Conservation (phyloP, 2,113 vertebrate species). For the Scalopus aquaticus region DNA sequence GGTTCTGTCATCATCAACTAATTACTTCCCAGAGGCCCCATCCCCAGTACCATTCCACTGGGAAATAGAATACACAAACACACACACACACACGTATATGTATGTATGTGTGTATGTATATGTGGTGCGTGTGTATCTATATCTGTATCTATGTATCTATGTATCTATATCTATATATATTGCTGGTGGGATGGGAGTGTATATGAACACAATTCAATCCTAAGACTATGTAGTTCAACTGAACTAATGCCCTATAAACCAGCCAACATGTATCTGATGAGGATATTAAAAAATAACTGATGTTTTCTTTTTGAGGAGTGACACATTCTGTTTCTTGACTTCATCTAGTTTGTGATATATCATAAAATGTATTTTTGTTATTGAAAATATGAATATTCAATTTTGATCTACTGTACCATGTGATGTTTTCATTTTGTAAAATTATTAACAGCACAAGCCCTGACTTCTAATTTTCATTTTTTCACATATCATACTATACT, state of each 20-base stretch:
- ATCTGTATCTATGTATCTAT: no score
- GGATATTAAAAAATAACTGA: neutral
- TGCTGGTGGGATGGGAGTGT: no score
- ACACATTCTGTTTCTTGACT: neutral
- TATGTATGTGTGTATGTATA: no score
- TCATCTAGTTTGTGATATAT: neutral
- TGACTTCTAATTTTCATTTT: slow-evolving; percentile 67
- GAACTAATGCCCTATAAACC: neutral
- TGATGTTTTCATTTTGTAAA: slow-evolving; percentile 59
- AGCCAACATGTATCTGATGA: neutral
- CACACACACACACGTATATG: no score
- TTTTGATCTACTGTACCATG: slow-evolving; percentile 38
- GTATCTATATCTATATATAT: no score
- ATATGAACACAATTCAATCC: neutral
- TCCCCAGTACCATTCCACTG: neutral
- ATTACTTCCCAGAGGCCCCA: neutral
- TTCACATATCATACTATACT: neutral
- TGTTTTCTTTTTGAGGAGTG: neutral
- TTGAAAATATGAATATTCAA: slow-evolving; percentile 56
- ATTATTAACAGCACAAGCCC: slow-evolving; percentile 57
- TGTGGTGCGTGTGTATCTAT: no score
- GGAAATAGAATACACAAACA: neutral
- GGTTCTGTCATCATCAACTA: neutral
- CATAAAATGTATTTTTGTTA: slow-evolving; percentile 52
- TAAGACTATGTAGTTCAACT: neutral